Evolutionary conservation across 2,888 invertebrate species (phyloP).

Genomic region (Chymomyza procnemis): DNA sequence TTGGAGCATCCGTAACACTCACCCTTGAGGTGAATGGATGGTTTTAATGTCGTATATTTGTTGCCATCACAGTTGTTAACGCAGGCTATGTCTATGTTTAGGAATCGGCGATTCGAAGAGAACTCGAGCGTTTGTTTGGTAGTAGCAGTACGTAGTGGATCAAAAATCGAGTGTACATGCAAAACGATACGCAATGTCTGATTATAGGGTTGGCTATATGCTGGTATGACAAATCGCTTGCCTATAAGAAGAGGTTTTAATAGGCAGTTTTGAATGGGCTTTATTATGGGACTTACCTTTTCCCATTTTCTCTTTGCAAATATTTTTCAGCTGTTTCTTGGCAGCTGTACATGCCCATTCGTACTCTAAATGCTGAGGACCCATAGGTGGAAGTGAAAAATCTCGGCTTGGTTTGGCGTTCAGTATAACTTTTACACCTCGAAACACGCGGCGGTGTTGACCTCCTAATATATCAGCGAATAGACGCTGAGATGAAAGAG

Average conservation of each 20-base stretch:
- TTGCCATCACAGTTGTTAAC: slow-evolving; percentile 33
- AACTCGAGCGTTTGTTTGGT: slow-evolving; percentile 27
- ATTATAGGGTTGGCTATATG: slow-evolving; percentile 34
- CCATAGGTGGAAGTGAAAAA: slow-evolving; percentile 16
- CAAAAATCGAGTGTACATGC: slow-evolving; percentile 28
- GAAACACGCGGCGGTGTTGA: slow-evolving; percentile 30
- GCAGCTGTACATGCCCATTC: slow-evolving; percentile 27
- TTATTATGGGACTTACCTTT: slow-evolving; percentile 18
- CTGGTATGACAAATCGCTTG: slow-evolving; percentile 25
- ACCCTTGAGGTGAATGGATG: slow-evolving; percentile 31
- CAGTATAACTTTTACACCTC: slow-evolving; percentile 27
- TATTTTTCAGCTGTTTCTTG: slow-evolving; percentile 3
- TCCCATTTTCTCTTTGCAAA: slow-evolving; percentile 32
- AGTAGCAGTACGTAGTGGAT: slow-evolving; percentile 31
- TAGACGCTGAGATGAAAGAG: slow-evolving; percentile 34
- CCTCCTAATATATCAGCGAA: slow-evolving; percentile 35
- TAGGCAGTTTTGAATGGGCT: neutral
- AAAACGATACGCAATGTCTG: slow-evolving; percentile 24
- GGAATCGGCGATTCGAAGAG: slow-evolving; percentile 15
- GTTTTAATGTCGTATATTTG: slow-evolving; percentile 17
- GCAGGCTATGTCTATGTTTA: slow-evolving; percentile 31
- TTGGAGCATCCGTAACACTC: slow-evolving; percentile 19
- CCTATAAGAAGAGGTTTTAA: slow-evolving; percentile 8
- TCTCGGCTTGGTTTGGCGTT: slow-evolving; percentile 34
- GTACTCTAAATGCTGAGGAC: slow-evolving; percentile 22